Evolutionary conservation across 2,113 vertebrate genomes (phyloP).

Genomic region (Riparia riparia): DNA sequence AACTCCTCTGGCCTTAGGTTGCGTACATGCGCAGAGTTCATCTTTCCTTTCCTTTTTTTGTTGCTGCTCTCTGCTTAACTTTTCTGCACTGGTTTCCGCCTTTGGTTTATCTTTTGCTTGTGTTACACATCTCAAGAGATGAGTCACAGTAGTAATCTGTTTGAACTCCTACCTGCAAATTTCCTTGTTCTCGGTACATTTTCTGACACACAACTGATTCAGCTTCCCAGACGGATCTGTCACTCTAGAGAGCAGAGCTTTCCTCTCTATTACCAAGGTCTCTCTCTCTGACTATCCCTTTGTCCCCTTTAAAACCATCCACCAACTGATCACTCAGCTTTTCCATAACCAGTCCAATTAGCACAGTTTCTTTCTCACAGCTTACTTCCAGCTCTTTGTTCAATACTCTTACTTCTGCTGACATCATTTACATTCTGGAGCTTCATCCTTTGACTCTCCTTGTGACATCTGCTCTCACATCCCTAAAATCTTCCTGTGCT

Average conservation of each 20-base stretch:
- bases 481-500: neutral
- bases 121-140: neutral
- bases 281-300: neutral
- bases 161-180: neutral
- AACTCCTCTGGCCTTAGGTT: neutral
- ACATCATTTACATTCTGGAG: neutral
- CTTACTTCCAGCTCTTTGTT: neutral
- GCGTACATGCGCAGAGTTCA: neutral
- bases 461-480: neutral
- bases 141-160: neutral
- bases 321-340: neutral
- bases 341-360: neutral
- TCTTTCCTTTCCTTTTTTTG: neutral
- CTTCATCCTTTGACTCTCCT: neutral
- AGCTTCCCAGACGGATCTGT: neutral
- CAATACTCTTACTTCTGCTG: neutral
- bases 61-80: neutral
- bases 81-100: neutral
- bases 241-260: neutral
- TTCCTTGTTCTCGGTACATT: rapidly evolving
- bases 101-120: neutral
- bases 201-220: neutral
- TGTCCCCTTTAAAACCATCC: neutral
- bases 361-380: neutral
- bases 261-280: neutral